Conservation (phyloP, 2,888 invertebrate species). For the Ecdyonurus torrentis region DNA sequence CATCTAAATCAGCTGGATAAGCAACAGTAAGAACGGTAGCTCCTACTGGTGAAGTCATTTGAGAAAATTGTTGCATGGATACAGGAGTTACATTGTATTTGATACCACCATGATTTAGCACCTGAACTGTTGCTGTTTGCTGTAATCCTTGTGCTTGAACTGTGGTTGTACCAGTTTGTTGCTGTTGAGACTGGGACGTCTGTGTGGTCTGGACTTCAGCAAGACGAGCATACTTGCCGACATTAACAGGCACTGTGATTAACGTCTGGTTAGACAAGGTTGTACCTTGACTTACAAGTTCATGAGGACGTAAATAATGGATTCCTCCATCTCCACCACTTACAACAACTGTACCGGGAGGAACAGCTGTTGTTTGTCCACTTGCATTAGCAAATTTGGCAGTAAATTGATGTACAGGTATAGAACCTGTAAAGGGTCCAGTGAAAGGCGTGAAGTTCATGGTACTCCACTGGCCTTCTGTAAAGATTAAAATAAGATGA, state of each 20-base stretch:
- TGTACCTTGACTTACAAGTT: constrained; percentile 30
- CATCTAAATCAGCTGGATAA: constrained; percentile 27
- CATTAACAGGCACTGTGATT: constrained; percentile 60
- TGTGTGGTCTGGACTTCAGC: background rate
- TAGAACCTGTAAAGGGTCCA: constrained; percentile 35
- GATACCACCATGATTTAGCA: constrained; percentile 17
- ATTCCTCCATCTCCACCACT: constrained; percentile 53
- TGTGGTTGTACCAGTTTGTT: background rate
- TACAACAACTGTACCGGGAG: constrained; percentile 38
- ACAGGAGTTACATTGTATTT: constrained; percentile 58
- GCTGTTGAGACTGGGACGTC: background rate
- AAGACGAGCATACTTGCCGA: constrained; percentile 22
- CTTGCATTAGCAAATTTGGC: constrained; percentile 50
- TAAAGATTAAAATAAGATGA: no score
- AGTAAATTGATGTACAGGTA: constrained; percentile 43
- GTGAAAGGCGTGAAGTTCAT: constrained; percentile 65
- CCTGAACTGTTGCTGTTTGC: constrained; percentile 5
- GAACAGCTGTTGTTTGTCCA: constrained; percentile 33
- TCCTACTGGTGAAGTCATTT: constrained; percentile 28
- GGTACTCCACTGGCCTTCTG: constrained; percentile 10
- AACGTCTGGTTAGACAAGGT: constrained; percentile 25
- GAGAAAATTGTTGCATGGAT: constrained; percentile 56
- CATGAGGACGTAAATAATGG: constrained; percentile 51
- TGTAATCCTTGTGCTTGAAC: background rate
- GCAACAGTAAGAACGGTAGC: constrained; percentile 60